Evolutionary conservation across 2,113 vertebrate genomes (phyloP).

Genomic region (Notechis scutatus): DNA sequence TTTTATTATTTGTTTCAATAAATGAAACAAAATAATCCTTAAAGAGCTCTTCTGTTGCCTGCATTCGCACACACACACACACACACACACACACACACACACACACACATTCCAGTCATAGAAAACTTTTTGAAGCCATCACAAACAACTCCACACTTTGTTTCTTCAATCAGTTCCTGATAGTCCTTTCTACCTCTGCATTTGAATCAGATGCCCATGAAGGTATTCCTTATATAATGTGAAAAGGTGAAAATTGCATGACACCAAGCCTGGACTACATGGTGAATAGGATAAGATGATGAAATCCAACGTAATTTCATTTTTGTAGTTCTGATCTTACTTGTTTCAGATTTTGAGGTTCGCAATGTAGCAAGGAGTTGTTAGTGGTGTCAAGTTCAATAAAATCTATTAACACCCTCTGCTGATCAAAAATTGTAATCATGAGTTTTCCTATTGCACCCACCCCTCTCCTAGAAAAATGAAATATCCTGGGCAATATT

Average conservation of each 20-base stretch:
- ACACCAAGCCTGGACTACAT: background rate
- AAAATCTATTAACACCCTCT: background rate
- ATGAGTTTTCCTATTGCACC: background rate
- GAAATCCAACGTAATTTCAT: background rate
- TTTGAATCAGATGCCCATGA: background rate
- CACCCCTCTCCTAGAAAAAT: too few relatives aligned
- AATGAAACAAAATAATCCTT: background rate
- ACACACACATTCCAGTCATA: background rate
- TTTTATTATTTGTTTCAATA: background rate
- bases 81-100: too few relatives aligned
- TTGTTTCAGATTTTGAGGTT: background rate
- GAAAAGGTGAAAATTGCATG: background rate
- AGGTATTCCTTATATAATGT: background rate
- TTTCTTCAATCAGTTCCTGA: background rate
- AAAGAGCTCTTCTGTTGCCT: background rate
- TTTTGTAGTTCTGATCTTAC: background rate
- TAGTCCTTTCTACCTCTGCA: background rate
- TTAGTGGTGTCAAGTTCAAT: background rate
- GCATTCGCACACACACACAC: background rate
- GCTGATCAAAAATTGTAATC: background rate
- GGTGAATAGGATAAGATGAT: background rate
- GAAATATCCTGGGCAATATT: too few relatives aligned
- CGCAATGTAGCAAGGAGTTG: background rate
- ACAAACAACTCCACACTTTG: background rate
- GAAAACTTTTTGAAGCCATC: background rate